phyloP scores from a whole-genome alignment of 2,797 vertebrate genomes.

The Champsocephalus gunnari region DNA sequence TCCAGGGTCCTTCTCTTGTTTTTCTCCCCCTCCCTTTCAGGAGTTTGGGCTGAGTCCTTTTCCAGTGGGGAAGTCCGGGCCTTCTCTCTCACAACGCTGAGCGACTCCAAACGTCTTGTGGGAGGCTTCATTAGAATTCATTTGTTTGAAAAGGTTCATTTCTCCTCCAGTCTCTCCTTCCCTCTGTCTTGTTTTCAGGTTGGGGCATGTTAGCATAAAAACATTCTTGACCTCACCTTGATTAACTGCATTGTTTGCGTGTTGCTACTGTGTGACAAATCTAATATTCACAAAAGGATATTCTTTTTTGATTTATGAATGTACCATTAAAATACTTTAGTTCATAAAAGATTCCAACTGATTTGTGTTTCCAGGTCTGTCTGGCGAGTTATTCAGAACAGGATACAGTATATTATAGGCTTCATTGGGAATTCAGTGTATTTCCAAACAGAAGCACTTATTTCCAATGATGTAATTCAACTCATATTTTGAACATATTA shows the following conservation, averaged over 20 bases:
- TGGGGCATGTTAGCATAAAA: too few relatives aligned
- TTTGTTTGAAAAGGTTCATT: conserved; percentile 72
- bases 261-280: background rate
- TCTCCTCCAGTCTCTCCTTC: conserved; percentile 38
- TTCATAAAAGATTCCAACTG: background rate
- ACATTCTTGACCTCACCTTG: too few relatives aligned
- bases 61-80: conserved; percentile 57
- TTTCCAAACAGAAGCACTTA: background rate
- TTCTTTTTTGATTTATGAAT: conserved; percentile 14
- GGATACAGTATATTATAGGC: background rate
- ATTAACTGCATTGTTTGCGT: too few relatives aligned
- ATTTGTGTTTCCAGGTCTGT: background rate
- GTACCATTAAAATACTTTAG: background rate
- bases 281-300: background rate
- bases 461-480: background rate
- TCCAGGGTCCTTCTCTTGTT: conserved; percentile 73
- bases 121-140: conserved; percentile 77
- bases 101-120: conserved; percentile 59
- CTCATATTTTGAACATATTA: background rate
- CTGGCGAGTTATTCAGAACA: background rate
- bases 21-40: conserved; percentile 67
- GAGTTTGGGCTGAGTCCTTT: conserved; percentile 55
- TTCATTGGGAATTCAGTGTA: background rate
- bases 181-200: background rate
- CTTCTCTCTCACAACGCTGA: conserved; percentile 35